Conservation (phyloP, 2,888 invertebrate species). For the Cataglyphis rosenhaueri region DNA sequence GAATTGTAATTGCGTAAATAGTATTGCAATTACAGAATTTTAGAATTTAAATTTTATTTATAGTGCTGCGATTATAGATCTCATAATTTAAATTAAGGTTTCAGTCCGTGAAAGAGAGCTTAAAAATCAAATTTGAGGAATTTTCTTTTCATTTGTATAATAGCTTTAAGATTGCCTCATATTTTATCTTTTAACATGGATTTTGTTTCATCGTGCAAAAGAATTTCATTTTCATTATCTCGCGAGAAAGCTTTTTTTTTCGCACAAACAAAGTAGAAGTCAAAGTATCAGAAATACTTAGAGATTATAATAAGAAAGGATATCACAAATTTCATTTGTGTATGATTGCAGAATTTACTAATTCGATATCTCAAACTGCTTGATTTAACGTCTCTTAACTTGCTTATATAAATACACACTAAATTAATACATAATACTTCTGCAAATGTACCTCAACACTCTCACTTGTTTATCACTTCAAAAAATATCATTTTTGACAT, state of each 20-base stretch:
- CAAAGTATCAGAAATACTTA: not conserved
- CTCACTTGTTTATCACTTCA: not conserved
- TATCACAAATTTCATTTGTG: not conserved
- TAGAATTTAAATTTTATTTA: not conserved
- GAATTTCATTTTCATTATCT: not conserved
- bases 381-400: conserved; percentile 7
- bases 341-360: conserved; percentile 16
- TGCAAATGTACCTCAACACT: not conserved
- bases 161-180: not conserved
- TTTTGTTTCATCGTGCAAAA: not conserved
- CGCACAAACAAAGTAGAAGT: not conserved
- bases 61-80: not conserved
- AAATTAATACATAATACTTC: not conserved
- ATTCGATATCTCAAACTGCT: not conserved
- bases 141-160: not conserved
- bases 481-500: not conserved
- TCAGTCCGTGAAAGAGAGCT: not conserved
- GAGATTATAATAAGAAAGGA: not conserved
- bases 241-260: not conserved
- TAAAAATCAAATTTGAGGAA: not conserved
- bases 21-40: not conserved
- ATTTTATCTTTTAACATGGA: not conserved
- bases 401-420: not conserved
- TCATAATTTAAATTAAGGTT: not conserved
- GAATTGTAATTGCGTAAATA: not conserved